Evolutionary conservation across 1,140 invertebrate genomes (phyloP), one percentile per base, ranked within the genome.

Genomic region (Drosophila pachea): DNA sequence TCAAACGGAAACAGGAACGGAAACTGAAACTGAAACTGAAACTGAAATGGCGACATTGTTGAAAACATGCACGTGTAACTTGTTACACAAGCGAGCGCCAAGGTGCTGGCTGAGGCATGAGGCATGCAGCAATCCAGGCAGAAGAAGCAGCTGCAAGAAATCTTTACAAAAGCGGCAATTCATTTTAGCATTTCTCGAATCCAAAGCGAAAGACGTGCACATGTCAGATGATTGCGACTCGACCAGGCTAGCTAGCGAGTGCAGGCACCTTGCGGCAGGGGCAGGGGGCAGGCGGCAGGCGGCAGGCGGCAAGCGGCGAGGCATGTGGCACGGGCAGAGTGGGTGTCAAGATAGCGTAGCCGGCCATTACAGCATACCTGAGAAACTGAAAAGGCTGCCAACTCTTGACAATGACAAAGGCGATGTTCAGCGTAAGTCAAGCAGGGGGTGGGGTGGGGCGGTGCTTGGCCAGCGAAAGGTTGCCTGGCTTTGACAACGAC

Each of bases 81-180:
- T 84, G 79, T 79, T 83, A 83, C 68, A 73, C 62, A 64, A 74
- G 67, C 59, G n/a, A 36, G 50, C 48, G 32, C 32, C 48, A 64
- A 60, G 62, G 58, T 63, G 61, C 61, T 55, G 8, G n/a, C 48
- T 55, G 54, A 33, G 32, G 43, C 22, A 53, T 31, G 45, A 12
- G 31, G 58, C 47, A 68, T 50, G 42, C 49, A 47, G 22, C n/a
- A 53, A 58, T 43, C 11, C 11, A 67, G n/a, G 33, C 43, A 47
- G 9, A 62, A 50, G 52, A 59, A 66, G 77, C 77, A 69, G 55
- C 54, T 83, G 72, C 74, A 76, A 73, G 79, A 84, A 83, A 83
- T 83, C 79, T 84, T 78, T 73, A 74, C 79, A 83, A 83, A 83
- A 84, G 79, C 79, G 79, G 79, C 79, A 83, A 83, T 83, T 83